Evolutionary conservation across 1,140 invertebrate genomes (phyloP).

Genomic region (Leucophenga varia): DNA sequence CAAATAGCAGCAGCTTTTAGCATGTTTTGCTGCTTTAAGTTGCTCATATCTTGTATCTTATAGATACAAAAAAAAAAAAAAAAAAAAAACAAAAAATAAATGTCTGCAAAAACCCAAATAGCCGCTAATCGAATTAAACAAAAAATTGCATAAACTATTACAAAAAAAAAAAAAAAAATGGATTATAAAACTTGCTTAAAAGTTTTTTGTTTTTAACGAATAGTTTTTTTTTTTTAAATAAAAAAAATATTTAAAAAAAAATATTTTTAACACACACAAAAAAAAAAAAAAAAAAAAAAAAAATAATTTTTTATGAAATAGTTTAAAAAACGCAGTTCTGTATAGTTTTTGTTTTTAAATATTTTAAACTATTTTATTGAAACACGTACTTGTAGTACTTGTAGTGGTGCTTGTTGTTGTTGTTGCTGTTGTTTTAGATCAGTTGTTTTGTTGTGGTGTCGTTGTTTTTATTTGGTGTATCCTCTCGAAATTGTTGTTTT

Average conservation of each 20-base stretch:
- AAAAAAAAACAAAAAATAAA: conserved; percentile 5
- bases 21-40: too few species aligned
- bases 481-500: conserved; percentile 9
- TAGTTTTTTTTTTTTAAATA: conserved; percentile 8
- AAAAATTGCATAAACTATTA: neutral
- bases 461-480: conserved; percentile 2
- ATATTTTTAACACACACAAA: neutral
- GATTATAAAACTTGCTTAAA: conserved; percentile 17
- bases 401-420: neutral
- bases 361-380: too few species aligned
- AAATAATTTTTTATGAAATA: conserved; percentile 4
- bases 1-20: too few species aligned
- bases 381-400: neutral
- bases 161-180: conserved; percentile 16
- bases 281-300: conserved; percentile 23
- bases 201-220: conserved; percentile 4
- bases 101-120: too few species aligned
- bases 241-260: conserved; percentile 21
- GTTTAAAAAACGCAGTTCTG: conserved; percentile 3
- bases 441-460: neutral
- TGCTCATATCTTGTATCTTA: too few species aligned
- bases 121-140: neutral
- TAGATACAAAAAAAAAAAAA: too few species aligned
- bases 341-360: conserved; percentile 9
- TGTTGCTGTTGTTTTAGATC: conserved; percentile 1